These are phyloP conservation scores for Chauna torquata DNA, from an alignment of 2,113 vertebrate genomes.

Conservation along the genomic window DNA sequence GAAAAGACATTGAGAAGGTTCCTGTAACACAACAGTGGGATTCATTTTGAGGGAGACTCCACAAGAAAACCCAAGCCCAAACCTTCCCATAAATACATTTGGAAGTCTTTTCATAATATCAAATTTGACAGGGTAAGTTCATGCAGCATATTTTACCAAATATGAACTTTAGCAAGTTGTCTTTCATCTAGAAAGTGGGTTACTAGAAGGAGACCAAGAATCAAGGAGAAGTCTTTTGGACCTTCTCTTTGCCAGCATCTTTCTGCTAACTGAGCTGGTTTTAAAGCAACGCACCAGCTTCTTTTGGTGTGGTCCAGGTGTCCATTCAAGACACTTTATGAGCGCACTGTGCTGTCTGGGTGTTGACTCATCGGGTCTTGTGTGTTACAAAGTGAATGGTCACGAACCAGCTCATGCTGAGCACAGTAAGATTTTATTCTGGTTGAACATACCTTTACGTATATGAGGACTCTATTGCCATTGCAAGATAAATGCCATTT, in stretches of 20 bases:
- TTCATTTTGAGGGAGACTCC: not conserved
- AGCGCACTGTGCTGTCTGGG: rapidly evolving
- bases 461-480: not conserved
- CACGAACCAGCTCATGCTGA: not conserved
- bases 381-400: not conserved
- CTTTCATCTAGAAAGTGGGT: not conserved
- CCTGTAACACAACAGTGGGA: not conserved
- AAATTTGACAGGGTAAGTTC: not conserved
- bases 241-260: not conserved
- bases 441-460: not conserved
- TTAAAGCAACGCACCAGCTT: not conserved
- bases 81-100: not conserved
- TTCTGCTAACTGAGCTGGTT: not conserved
- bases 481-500: not conserved
- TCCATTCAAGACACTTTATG: not conserved
- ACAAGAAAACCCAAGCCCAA: not conserved
- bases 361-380: not conserved
- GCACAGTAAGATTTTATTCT: not conserved
- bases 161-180: not conserved
- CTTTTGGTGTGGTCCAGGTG: not conserved
- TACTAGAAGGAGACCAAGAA: not conserved
- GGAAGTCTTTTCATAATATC: not conserved
- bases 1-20: not conserved
- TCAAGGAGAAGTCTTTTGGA: not conserved
- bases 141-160: not conserved